A percentile compares a stretch with the other conserved stretches of the same genome.
phyloP scores from a whole-genome alignment of 64 coral and sea anemone species.

The Actinia equina region DNA sequence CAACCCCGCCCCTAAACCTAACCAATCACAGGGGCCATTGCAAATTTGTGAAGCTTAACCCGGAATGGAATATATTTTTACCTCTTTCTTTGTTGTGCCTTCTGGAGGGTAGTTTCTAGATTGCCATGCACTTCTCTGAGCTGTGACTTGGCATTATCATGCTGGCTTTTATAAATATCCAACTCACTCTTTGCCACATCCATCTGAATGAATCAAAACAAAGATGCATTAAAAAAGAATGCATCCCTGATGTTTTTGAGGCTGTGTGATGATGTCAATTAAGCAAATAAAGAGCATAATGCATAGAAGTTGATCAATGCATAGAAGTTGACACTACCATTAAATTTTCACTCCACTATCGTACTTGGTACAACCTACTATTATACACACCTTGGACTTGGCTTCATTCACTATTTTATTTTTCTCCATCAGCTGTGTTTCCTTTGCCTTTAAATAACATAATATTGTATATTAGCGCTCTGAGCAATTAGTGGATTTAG shows the following conservation, averaged over 20 bases:
- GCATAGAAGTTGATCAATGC: no score
- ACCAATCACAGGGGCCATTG: no score
- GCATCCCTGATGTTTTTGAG: neutral
- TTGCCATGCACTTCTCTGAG: slow-evolving; percentile 62
- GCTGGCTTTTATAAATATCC: slow-evolving; percentile 86
- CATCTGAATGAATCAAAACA: slow-evolving; percentile 36
- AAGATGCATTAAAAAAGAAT: no score
- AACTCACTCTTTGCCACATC: slow-evolving; percentile 97
- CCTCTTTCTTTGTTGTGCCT: slow-evolving; percentile 53
- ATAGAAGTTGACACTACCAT: no score
- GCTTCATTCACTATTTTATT: slow-evolving; percentile 96
- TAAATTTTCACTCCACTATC: no score
- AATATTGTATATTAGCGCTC: no score
- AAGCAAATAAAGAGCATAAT: neutral
- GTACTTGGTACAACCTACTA: no score
- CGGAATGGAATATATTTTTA: no score
- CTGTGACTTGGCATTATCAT: slow-evolving; percentile 70
- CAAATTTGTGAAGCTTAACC: no score
- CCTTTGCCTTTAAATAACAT: slow-evolving; percentile 58
- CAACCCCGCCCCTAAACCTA: no score
- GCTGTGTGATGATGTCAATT: neutral
- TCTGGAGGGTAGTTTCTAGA: slow-evolving; percentile 77
- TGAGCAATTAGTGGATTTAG: no score
- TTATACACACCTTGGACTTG: slow-evolving; percentile 74
- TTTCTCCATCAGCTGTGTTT: slow-evolving; percentile 79